Base-by-base conservation (phyloP, 2,113 vertebrate species). In the Amblyopsis rosae region DNA sequence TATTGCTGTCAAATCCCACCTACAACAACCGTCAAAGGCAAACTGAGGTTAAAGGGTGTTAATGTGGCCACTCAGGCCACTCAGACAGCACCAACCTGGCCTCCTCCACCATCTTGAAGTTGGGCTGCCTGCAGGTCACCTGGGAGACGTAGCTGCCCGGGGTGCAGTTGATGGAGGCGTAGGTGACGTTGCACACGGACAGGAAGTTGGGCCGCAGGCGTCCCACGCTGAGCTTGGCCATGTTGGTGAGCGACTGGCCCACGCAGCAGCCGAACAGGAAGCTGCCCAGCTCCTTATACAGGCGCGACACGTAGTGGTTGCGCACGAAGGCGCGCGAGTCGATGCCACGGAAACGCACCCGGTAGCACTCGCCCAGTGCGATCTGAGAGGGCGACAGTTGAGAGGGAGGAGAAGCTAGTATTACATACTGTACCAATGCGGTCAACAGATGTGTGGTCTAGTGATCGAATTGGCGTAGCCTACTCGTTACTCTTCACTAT, bases 261-360 rank as follows among this genome's bases (percentile, higher is more conserved):
- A 94, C 83, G 33, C 93, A 91, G 4, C 86, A 88, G 0, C 94
- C 95, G 0, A 95, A 95, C 55, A 95, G 65, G 84, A 95, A 95
- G 65, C 93, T 92, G 9, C 94, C 93, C 65, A 94, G 85, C 82
- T 96, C 94, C 76, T 94, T 94, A 88, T 95, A 95, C 65, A 93
- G 83, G 46, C 89, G 79, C 0, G 89, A 90, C 51, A 91, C 65
- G 8, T 93, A 93, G 48, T 61, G 81, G 78, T 93, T 93, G 57
- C 73, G 63, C 17, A 91, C 62, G 50, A 91, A 86, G 8, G 90
- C 81, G 2, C 65, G 78, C 0, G 89, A 92, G 67, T 81, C 65
- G 0, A 89, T 87, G 6, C 71, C 65, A 48, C 88, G 81, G 76
- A 70, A 82, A 6, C 79, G 89, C 3, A 93, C 89, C 0, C 81